Percentiles rank a stretch among this genome's conserved stretches.
Conservation (phyloP, 2,797 vertebrate genomes). For the Zenarchopterus dispar region DNA sequence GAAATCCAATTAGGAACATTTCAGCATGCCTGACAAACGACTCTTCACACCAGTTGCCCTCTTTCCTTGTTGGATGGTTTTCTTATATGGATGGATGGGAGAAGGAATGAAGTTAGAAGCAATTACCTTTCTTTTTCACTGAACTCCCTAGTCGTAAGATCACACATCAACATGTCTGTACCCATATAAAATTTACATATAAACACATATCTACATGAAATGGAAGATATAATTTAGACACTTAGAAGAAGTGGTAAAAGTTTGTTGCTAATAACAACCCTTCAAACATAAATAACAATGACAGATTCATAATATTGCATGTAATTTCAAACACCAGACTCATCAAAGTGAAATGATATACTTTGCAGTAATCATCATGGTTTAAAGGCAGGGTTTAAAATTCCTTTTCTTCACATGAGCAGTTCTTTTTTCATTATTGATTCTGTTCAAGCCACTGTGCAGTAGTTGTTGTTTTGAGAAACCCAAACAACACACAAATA, state of each 20-base stretch:
- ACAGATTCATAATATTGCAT: conserved; percentile 1
- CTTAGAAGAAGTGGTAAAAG: not conserved
- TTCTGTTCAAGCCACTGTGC: conserved; percentile 31
- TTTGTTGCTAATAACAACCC: too few species aligned
- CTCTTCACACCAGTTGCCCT: conserved; percentile 22
- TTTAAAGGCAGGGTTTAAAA: conserved; percentile 32
- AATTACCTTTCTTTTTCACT: conserved; percentile 17
- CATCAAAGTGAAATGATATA: not conserved
- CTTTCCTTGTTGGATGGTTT: conserved; percentile 17
- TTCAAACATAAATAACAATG: not conserved
- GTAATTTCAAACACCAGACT: conserved; percentile 8
- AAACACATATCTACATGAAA: not conserved
- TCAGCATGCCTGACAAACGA: conserved; percentile 51
- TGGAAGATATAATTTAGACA: not conserved
- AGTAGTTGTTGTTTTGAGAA: conserved; percentile 19
- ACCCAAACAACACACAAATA: conserved; percentile 5
- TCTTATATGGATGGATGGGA: conserved; percentile 27
- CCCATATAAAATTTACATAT: not conserved
- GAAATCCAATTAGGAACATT: conserved; percentile 57
- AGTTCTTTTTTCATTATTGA: conserved; percentile 52
- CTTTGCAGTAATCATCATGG: conserved; percentile 16
- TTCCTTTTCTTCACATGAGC: conserved; percentile 46
- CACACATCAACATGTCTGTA: not conserved
- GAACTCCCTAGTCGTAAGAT: conserved; percentile 11
- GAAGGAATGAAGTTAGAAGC: conserved; percentile 14